Evolutionary conservation across 2,797 vertebrate genomes (phyloP).

Genomic region (Decapterus maruadsi): DNA sequence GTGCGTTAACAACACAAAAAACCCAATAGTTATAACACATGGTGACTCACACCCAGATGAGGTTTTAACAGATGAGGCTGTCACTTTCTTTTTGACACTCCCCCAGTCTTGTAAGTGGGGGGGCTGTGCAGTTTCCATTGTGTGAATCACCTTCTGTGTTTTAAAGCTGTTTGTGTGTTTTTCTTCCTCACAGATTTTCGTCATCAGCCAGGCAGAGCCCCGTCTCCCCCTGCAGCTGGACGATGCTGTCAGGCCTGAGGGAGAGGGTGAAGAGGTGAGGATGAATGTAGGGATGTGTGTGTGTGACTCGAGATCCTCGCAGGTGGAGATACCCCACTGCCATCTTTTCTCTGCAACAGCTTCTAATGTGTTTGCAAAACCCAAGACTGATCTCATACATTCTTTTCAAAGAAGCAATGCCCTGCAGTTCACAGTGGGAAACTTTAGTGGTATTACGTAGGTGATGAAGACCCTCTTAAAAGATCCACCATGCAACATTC

Average conservation of each 20-base stretch:
- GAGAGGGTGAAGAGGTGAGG: constrained; percentile 95
- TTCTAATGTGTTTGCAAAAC: not conserved
- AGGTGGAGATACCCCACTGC: not conserved
- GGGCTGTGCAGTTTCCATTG: constrained; percentile 55
- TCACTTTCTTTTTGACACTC: constrained; percentile 16
- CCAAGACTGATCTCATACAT: not conserved
- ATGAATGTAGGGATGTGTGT: not conserved
- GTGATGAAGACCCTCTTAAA: not conserved
- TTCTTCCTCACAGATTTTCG: constrained; percentile 89
- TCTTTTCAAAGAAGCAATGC: constrained; percentile 2
- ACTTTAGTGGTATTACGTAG: not conserved
- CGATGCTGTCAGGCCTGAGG: constrained; percentile 95
- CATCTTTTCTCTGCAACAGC: not conserved
- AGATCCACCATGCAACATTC: not conserved
- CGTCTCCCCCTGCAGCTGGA: constrained; percentile 97
- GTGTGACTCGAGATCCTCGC: not conserved
- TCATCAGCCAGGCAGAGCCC: constrained; percentile 95
- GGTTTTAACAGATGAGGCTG: constrained; percentile 20
- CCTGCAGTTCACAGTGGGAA: not conserved
- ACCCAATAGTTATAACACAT: not conserved
- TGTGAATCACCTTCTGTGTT: constrained; percentile 24
- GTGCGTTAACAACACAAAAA: not conserved
- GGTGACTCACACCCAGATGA: not conserved
- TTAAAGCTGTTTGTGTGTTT: constrained; percentile 53
- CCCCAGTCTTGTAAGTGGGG: not conserved